A percentile compares a stretch with the other conserved stretches of the same genome.
Conservation (phyloP, 2,888 invertebrate genomes). For the Calliscelio sp. region DNA sequence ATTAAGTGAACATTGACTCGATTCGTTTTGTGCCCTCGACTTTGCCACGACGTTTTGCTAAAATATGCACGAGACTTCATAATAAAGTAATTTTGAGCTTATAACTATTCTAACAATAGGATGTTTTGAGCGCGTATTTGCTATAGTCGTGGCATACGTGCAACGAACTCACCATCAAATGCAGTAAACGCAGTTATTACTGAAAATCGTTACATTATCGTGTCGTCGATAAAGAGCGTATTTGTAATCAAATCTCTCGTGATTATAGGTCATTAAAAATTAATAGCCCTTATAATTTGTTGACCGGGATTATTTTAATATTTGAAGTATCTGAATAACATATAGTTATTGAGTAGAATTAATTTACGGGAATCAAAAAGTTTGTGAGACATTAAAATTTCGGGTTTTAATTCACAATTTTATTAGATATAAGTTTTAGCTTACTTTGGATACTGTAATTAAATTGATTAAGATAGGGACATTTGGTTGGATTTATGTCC, state of each 20-base stretch:
- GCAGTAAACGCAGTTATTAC: conserved; percentile 76
- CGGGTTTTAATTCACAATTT: no score
- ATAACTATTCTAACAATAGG: conserved; percentile 29
- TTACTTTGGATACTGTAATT: no score
- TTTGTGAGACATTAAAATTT: no score
- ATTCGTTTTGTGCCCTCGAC: conserved; percentile 65
- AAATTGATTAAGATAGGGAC: no score
- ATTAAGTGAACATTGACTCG: conserved; percentile 71
- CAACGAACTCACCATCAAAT: conserved; percentile 76
- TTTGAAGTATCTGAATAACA: conserved; percentile 26
- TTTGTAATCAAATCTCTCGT: conserved; percentile 55
- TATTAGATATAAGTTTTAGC: no score
- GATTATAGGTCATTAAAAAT: conserved; percentile 55
- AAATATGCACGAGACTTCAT: conserved; percentile 50
- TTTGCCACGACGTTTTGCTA: conserved; percentile 38
- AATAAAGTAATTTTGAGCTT: conserved; percentile 71
- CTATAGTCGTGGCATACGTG: conserved; percentile 28
- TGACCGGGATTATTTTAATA: conserved; percentile 51
- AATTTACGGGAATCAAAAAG: no score
- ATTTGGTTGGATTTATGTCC: no score
- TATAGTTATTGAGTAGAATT: neutral
- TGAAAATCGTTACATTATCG: conserved; percentile 83
- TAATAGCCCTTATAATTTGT: conserved; percentile 48
- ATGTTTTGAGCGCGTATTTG: conserved; percentile 18
- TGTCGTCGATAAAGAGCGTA: conserved; percentile 40